Conservation (phyloP, 2,797 vertebrate species). For the Siniperca scherzeri region DNA sequence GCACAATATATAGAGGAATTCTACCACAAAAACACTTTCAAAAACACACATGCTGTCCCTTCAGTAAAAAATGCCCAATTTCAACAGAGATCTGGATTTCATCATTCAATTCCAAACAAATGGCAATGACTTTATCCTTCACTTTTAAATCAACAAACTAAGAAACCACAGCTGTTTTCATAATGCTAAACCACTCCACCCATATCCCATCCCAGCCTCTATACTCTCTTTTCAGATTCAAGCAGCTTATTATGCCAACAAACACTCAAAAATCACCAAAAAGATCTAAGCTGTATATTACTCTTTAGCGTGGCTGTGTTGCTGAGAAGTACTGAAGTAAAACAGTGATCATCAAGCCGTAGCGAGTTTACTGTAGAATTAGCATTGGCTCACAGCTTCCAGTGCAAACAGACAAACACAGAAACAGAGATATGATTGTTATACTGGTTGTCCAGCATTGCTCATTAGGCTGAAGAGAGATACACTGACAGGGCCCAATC, state of each 20-base stretch:
- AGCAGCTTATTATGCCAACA: slow-evolving; percentile 42
- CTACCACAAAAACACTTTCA: slow-evolving; percentile 10
- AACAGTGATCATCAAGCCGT: slow-evolving; percentile 45
- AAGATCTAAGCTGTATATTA: slow-evolving; percentile 29
- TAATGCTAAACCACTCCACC: slow-evolving; percentile 23
- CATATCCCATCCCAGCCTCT: neutral
- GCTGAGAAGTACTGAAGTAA: slow-evolving; percentile 33
- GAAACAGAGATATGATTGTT: slow-evolving; percentile 69
- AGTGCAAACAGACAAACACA: slow-evolving; percentile 70
- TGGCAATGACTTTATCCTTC: slow-evolving; percentile 10
- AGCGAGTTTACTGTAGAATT: slow-evolving; percentile 56
- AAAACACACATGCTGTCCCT: neutral
- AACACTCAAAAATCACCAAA: slow-evolving; percentile 33
- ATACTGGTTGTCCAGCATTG: slow-evolving; percentile 66
- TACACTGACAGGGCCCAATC: slow-evolving; percentile 60
- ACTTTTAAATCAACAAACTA: slow-evolving; percentile 27
- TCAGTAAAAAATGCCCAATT: slow-evolving; percentile 20
- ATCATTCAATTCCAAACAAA: slow-evolving; percentile 28
- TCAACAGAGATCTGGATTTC: slow-evolving; percentile 34
- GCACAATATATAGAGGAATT: slow-evolving; percentile 20
- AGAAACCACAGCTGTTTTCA: slow-evolving; percentile 48
- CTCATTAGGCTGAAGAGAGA: slow-evolving; percentile 75
- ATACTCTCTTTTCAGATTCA: slow-evolving; percentile 7
- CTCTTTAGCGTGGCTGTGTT: slow-evolving; percentile 4
- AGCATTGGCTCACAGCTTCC: slow-evolving; percentile 50